Base-by-base conservation (phyloP, 1,140 invertebrate genomes). In the Formica exsecta region DNA sequence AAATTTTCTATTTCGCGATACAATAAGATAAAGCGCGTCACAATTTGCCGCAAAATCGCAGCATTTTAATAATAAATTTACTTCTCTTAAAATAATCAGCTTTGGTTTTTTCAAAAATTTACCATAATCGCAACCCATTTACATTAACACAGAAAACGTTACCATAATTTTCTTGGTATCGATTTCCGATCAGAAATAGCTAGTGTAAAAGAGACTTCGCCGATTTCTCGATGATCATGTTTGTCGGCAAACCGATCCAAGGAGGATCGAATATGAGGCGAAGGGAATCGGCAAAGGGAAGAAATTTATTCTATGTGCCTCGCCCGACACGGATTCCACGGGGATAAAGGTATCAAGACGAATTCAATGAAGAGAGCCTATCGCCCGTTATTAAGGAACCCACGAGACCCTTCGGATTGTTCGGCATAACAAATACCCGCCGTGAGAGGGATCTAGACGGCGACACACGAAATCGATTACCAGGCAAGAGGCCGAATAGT, bases 321-420 rank as follows among this genome's bases (percentile, higher is more conserved):
- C 51, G 25, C 32, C 44, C 32, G 71, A 64, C 71, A 75, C 36
- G 89, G 87, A 89, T 91, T 81, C 54, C 38, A 73, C 41, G 9
- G 89, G 89, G 89, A 90, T 90, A 88, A 91, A 85, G 41, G 79
- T 89, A 90, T 90, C 89, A 79, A n/a, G 79, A 48, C 62, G 90
- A 86, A 91, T 90, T 90, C 75, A 90, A 90, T 90, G 90, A 89
- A 88, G 90, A 89, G 85, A 76, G 90, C 89, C 89, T 90, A 88
- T 41, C 84, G 74, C 57, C 73, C 64, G 79, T 91, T 90, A 90
- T 91, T 90, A 90, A 91, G 79, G 16, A 89, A 89, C 79, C 77
- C 68, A 13, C 62, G 36, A 36, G 79, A 83, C 73, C 86, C 80
- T 73, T 79, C 65, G 51, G 66, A 87, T 86, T 73, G 86, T 54